Base-by-base conservation (phyloP, 2,888 invertebrate species). In the Chaetoderma sp. region DNA sequence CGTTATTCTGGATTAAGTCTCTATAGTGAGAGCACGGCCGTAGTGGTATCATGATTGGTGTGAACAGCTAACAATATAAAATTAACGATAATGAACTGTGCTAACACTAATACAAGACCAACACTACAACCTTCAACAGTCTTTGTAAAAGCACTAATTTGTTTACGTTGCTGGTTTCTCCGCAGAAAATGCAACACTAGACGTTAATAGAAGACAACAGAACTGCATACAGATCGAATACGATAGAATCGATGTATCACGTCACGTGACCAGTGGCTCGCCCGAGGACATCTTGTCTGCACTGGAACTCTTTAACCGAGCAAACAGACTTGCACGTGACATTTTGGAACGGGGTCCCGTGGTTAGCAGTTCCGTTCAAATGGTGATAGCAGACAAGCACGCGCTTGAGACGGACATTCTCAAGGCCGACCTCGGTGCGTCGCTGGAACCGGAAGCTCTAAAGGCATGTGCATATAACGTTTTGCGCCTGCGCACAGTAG, bases 321-420 rank as follows among this genome's bases (percentile, higher is more conserved):
- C 76, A 8, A 78, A 79, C 67, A 71, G 73, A 27, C 70, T 76
- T 28, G 71, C 76, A 21, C 71, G 74, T 36, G 71, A 73, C 42
- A 71, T 81, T 23, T 67, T 78, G 21, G 72, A 71, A 4, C 66
- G 71, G 16, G 70, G 74, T 0, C 77, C 78, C 0, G 32, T 18
- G n/a, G 73, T 81, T 6, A 70, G 71, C 49, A 65, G 67, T 10
- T 77, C 78, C 10, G 66, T 76, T 5, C 64, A 64, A 5, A 74
- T 79, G 3, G 68, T 81, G 5, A 50, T 78, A 5, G 70, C 72
- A 30, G 78, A 79, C 56, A 78, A 79, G 59, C 67, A 76, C 10
- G 70, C 63, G 5, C 63, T 79, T 54, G 70, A 73, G 25, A 70
- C 70, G 55, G 78, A 78, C 27, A 72, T 81, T 21, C 72, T 73